Conservation (phyloP, 1,140 invertebrate species). For the Dinoponera quadriceps region DNA sequence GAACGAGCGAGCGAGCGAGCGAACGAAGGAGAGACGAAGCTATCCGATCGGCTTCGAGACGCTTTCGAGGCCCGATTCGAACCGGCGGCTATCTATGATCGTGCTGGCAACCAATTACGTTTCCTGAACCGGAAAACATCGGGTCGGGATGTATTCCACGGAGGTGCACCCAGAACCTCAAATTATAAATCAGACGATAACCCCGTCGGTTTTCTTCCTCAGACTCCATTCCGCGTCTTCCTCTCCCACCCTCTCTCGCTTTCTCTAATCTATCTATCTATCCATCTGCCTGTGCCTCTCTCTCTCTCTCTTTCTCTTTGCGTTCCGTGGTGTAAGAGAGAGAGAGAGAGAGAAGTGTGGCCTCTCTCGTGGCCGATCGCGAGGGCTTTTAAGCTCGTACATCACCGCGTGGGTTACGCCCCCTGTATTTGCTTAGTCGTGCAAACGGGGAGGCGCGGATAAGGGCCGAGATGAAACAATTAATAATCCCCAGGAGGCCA, state of each 20-base stretch:
- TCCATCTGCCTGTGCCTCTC: conserved; percentile 50
- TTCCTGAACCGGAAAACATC: conserved; percentile 83
- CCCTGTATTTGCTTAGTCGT: conserved; percentile 85
- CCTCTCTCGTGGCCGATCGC: conserved; percentile 71
- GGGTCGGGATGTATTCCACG: conserved; percentile 69
- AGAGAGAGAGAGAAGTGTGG: conserved; percentile 57
- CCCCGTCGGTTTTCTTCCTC: conserved; percentile 71
- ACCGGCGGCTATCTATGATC: conserved; percentile 79
- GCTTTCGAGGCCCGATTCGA: conserved; percentile 65
- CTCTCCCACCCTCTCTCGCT: conserved; percentile 57
- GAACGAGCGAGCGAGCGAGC: background rate
- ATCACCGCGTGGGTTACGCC: conserved; percentile 83
- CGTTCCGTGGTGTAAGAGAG: conserved; percentile 31
- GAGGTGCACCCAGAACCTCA: conserved; percentile 74
- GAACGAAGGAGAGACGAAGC: conserved; percentile 21
- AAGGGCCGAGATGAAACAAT: conserved; percentile 84
- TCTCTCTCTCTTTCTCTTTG: conserved; percentile 17
- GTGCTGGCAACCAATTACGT: conserved; percentile 84
- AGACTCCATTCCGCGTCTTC: conserved; percentile 57
- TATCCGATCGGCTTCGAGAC: conserved; percentile 36
- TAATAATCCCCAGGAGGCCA: conserved; percentile 81
- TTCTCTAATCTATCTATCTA: conserved; percentile 60
- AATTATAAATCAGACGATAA: conserved; percentile 84
- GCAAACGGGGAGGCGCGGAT: conserved; percentile 81
- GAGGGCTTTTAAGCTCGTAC: conserved; percentile 85